phyloP scores from a whole-genome alignment of 2,797 vertebrate species.

The Microhierax caerulescens region DNA sequence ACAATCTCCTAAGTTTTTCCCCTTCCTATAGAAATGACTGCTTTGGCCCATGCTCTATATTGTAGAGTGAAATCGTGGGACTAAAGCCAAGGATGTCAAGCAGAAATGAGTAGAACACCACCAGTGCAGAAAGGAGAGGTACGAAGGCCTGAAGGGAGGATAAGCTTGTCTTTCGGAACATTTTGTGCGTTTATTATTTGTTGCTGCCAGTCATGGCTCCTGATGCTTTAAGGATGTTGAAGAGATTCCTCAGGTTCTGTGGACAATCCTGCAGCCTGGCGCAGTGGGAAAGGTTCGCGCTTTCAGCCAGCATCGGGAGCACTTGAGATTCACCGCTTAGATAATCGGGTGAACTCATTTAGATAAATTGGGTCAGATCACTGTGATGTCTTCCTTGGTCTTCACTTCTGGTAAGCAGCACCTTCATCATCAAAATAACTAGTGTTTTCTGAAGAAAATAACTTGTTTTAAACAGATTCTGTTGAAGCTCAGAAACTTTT shows the following conservation, averaged over 20 bases:
- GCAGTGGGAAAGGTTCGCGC: too few relatives aligned
- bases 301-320: background rate
- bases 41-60: background rate
- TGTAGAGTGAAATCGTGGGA: background rate
- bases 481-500: background rate
- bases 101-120: background rate
- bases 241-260: background rate
- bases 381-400: background rate
- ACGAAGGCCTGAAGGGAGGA: background rate
- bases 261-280: background rate
- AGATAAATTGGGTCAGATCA: background rate
- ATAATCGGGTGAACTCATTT: accelerated
- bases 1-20: background rate
- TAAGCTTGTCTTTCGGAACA: background rate
- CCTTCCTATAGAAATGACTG: accelerated
- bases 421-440: background rate
- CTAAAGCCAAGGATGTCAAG: background rate
- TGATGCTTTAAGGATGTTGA: background rate
- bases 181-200: background rate
- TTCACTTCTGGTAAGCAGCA: background rate
- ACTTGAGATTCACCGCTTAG: background rate
- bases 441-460: background rate
- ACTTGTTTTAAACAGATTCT: background rate
- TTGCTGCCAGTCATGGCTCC: background rate
- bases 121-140: background rate